Percentiles rank a stretch among this genome's conserved stretches.
phyloP scores from a whole-genome alignment of 2,888 invertebrate species.

The Zootermopsis nevadensis region DNA sequence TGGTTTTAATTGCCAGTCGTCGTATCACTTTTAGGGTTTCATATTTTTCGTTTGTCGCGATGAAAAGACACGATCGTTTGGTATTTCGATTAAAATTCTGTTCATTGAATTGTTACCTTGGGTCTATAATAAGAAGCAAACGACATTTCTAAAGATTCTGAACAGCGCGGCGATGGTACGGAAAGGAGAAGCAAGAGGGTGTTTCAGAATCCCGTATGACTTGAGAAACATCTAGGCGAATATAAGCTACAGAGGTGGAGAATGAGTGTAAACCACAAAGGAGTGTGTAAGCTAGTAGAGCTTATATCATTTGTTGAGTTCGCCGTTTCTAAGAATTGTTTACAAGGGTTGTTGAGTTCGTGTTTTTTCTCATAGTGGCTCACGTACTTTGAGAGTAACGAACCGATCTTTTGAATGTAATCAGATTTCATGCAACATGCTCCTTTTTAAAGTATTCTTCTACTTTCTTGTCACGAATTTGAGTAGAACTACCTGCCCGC shows the following conservation, averaged over 20 bases:
- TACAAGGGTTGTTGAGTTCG: neutral
- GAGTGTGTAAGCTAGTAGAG: neutral
- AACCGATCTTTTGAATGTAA: neutral
- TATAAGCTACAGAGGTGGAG: neutral
- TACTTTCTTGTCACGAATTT: no score
- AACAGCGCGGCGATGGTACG: neutral
- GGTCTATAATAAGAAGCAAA: neutral
- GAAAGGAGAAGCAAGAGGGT: neutral
- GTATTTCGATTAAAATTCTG: neutral
- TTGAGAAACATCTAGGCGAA: neutral
- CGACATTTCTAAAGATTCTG: neutral
- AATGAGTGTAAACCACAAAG: neutral
- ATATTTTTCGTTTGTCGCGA: no score
- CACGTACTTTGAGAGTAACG: neutral
- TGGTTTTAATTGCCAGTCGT: no score
- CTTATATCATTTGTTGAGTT: neutral
- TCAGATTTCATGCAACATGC: neutral
- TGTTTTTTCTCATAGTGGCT: neutral
- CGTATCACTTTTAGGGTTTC: no score
- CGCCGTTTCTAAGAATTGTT: neutral
- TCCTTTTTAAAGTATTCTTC: neutral
- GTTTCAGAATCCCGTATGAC: neutral
- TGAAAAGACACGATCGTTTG: no score
- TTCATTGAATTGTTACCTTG: neutral
- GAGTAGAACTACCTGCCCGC: no score